Percentiles rank a stretch among this genome's conserved stretches.
Evolutionary conservation across 2,888 invertebrate genomes (phyloP).

Genomic region (Anodontia alba): DNA sequence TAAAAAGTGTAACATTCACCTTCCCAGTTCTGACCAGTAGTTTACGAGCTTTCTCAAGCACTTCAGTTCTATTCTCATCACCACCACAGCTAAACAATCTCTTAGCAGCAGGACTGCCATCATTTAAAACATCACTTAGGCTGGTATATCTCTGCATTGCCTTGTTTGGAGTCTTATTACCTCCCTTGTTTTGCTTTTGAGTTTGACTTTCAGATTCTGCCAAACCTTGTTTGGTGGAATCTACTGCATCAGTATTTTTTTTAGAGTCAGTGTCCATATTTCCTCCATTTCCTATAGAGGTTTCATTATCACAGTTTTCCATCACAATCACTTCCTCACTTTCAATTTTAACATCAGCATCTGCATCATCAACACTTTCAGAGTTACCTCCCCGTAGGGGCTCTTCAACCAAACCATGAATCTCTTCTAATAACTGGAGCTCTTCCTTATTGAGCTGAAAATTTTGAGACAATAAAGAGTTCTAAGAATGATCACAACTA

Average conservation of each 20-base stretch:
- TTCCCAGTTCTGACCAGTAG: constrained; percentile 85
- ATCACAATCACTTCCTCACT: constrained; percentile 51
- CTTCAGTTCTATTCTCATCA: constrained; percentile 24
- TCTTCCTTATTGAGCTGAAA: constrained; percentile 68
- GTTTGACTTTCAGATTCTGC: neutral
- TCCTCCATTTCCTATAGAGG: neutral
- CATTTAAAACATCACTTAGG: constrained; percentile 64
- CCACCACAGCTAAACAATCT: constrained; percentile 55
- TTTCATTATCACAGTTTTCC: constrained; percentile 10
- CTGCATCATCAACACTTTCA: constrained; percentile 62
- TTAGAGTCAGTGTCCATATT: too few species aligned
- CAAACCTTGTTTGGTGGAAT: neutral
- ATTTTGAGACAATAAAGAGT: neutral
- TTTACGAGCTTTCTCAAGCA: constrained; percentile 64
- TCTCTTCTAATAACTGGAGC: constrained; percentile 60
- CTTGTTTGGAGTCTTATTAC: neutral
- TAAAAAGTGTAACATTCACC: constrained; percentile 66
- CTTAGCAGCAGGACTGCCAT: constrained; percentile 67
- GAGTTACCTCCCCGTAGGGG: neutral
- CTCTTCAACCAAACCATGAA: neutral
- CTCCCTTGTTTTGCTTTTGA: neutral
- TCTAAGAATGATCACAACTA: neutral
- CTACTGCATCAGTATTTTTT: neutral
- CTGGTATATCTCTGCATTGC: constrained; percentile 55
- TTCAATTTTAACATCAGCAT: constrained; percentile 75